These are phyloP conservation scores for Eupithecia vulgata DNA, from an alignment of 2,888 invertebrate species.

Conservation along the genomic window DNA sequence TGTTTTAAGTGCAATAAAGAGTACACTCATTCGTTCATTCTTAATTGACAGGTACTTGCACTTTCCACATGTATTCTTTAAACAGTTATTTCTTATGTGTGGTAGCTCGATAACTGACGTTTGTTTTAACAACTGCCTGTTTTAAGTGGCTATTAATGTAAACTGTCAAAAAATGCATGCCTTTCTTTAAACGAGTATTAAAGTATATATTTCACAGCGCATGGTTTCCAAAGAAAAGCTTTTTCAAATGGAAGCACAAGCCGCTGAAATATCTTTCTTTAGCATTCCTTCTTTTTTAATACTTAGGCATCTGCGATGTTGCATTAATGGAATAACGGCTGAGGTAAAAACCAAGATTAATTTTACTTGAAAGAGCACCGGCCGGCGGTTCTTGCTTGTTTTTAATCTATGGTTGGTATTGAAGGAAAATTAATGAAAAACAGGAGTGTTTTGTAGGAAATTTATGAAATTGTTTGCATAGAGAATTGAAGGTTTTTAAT, in stretches of 20 bases:
- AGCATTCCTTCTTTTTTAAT: conserved; percentile 29
- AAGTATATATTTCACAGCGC: conserved; percentile 14
- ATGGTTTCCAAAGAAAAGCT: conserved; percentile 20
- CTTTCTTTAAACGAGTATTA: background rate
- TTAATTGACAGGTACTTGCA: background rate
- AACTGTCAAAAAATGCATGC: conserved; percentile 11
- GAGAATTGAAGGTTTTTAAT: conserved; percentile 2
- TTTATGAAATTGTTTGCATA: conserved; percentile 18
- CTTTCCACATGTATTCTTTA: background rate
- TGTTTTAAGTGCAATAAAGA: no score
- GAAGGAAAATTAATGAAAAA: conserved; percentile 34
- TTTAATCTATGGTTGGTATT: conserved; percentile 32
- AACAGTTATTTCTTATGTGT: background rate
- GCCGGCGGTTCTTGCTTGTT: conserved; percentile 33
- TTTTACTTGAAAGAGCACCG: conserved; percentile 34
- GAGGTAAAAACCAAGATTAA: conserved; percentile 30
- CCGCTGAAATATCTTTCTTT: conserved; percentile 18
- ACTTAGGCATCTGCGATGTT: conserved; percentile 30
- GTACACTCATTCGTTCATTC: no score
- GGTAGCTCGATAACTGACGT: background rate
- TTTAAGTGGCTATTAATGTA: background rate
- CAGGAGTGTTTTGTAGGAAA: conserved; percentile 19
- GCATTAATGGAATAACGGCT: conserved; percentile 41
- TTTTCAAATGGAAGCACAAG: conserved; percentile 14
- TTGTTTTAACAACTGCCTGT: no score